phyloP scores from a whole-genome alignment of 2,888 invertebrate species.

The Lissonota sp. region DNA sequence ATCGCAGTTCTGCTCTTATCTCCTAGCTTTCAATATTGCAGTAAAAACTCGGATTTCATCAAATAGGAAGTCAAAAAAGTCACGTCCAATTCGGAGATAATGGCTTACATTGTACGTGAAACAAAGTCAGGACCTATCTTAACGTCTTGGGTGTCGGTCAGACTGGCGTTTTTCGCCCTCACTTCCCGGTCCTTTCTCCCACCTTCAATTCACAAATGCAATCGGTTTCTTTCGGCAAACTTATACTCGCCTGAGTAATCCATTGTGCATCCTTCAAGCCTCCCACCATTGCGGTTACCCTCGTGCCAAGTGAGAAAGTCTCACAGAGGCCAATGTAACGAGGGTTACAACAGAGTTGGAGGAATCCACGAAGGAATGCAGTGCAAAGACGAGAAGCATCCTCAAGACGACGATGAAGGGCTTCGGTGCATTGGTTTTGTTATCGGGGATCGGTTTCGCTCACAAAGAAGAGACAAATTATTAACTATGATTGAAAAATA shows the following conservation, averaged over 20 bases:
- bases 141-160: slow-evolving; percentile 77
- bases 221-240: slow-evolving; percentile 78
- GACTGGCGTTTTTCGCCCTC: slow-evolving; percentile 71
- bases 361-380: slow-evolving; percentile 44
- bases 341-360: slow-evolving; percentile 61
- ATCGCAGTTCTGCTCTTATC: too few relatives aligned
- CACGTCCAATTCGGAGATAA: background rate
- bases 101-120: slow-evolving; percentile 38
- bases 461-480: too few relatives aligned
- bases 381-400: slow-evolving; percentile 71
- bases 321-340: slow-evolving; percentile 65
- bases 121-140: slow-evolving; percentile 80
- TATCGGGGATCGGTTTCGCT: too few relatives aligned
- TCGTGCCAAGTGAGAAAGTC: slow-evolving; percentile 74
- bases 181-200: slow-evolving; percentile 2
- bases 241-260: slow-evolving; percentile 82
- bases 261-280: slow-evolving; percentile 79
- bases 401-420: slow-evolving; percentile 78
- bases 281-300: slow-evolving; percentile 79
- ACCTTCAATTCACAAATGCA: slow-evolving; percentile 6
- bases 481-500: too few relatives aligned
- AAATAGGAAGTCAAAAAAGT: too few relatives aligned
- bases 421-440: slow-evolving; percentile 72
- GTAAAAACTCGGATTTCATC: too few relatives aligned
- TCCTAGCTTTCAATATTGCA: too few relatives aligned